A percentile compares a stretch with the other conserved stretches of the same genome.
Evolutionary conservation across 2,888 invertebrate species (phyloP).

Genomic region (Lasioglossum vierecki): DNA sequence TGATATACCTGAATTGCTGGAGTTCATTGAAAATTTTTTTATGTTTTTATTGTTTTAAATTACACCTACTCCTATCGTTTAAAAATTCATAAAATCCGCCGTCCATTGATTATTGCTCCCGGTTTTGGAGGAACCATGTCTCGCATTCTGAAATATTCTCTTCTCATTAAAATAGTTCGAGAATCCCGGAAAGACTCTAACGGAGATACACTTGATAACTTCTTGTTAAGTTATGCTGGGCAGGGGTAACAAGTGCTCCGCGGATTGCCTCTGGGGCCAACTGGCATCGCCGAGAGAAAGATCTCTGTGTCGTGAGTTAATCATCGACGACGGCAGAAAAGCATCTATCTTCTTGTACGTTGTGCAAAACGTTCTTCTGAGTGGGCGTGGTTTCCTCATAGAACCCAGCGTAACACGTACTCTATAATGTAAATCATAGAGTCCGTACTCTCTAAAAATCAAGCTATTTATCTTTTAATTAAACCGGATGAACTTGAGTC

Average conservation of each 20-base stretch:
- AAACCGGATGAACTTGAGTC: background rate
- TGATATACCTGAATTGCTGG: too few relatives aligned
- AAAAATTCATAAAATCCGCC: too few relatives aligned
- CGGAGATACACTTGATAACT: background rate
- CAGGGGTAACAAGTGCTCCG: background rate
- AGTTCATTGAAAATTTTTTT: too few relatives aligned
- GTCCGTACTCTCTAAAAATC: background rate
- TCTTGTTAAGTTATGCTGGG: background rate
- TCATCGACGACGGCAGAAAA: background rate
- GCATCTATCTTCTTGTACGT: background rate
- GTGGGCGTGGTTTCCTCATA: background rate
- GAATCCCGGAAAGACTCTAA: background rate
- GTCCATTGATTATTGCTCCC: background rate
- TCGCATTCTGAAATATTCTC: background rate
- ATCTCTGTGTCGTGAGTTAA: background rate
- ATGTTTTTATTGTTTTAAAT: too few relatives aligned
- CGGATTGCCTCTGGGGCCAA: background rate
- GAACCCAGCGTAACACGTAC: background rate
- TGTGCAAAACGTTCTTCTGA: background rate
- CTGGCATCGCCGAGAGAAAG: background rate
- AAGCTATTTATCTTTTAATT: background rate
- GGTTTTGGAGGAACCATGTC: background rate
- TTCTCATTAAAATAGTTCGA: background rate
- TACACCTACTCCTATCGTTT: too few relatives aligned
- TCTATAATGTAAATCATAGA: background rate